Conservation (phyloP, 2,113 vertebrate species). For the Porphyrio hochstetteri region DNA sequence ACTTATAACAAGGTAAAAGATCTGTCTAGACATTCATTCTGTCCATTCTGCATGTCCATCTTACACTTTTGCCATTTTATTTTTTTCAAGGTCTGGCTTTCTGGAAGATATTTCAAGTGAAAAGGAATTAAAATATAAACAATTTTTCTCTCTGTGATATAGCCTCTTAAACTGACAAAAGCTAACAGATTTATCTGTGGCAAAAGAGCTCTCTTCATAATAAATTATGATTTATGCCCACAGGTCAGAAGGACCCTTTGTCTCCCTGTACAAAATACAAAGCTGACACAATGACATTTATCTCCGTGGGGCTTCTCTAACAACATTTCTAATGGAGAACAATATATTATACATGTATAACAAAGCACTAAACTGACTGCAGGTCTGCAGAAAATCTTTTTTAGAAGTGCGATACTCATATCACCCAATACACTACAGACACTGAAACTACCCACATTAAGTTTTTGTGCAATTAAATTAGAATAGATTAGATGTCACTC, state of each 20-base stretch:
- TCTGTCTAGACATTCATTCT: not conserved
- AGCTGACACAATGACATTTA: slow-evolving; percentile 1
- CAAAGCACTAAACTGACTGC: not conserved
- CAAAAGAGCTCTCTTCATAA: not conserved
- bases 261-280: not conserved
- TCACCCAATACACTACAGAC: not conserved
- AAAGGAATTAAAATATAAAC: slow-evolving; percentile 31
- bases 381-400: not conserved
- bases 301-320: not conserved
- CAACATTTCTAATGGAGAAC: slow-evolving; percentile 32
- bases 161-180: slow-evolving; percentile 8
- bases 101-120: not conserved
- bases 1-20: not conserved
- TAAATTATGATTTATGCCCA: slow-evolving; percentile 5
- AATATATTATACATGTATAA: slow-evolving; percentile 1
- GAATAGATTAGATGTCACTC: slow-evolving; percentile 58
- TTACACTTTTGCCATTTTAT: not conserved
- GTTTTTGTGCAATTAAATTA: slow-evolving; percentile 62
- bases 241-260: slow-evolving; percentile 16
- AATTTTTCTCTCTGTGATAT: not conserved
- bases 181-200: not conserved
- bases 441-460: not conserved
- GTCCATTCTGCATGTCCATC: not conserved
- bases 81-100: not conserved
- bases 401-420: not conserved